Evolutionary conservation across 2,888 invertebrate genomes (phyloP).

Genomic region (Tholera decimalis): DNA sequence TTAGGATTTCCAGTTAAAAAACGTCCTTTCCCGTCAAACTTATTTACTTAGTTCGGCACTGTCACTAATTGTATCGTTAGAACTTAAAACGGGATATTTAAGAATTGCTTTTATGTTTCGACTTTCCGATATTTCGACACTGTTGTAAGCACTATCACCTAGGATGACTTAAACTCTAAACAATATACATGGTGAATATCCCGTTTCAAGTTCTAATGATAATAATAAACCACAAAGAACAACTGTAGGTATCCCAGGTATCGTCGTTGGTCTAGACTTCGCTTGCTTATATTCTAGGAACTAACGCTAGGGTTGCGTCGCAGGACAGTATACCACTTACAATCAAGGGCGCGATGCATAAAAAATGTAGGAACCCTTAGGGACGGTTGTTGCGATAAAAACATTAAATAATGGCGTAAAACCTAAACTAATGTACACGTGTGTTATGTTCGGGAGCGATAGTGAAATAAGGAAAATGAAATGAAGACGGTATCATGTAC

Average conservation of each 20-base stretch:
- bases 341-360: slow-evolving; percentile 46
- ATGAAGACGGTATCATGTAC: slow-evolving; percentile 14
- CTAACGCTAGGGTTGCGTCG: slow-evolving; percentile 36
- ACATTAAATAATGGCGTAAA: slow-evolving; percentile 48
- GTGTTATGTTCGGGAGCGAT: slow-evolving; percentile 10
- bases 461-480: slow-evolving; percentile 22
- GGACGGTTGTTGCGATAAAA: slow-evolving; percentile 43
- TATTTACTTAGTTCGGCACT: not conserved
- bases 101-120: too few relatives aligned
- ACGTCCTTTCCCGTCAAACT: not conserved
- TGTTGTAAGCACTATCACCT: too few relatives aligned
- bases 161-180: too few relatives aligned
- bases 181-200: too few relatives aligned
- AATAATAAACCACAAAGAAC: slow-evolving; percentile 7
- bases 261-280: slow-evolving; percentile 31
- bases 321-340: slow-evolving; percentile 37
- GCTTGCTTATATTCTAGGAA: slow-evolving; percentile 18
- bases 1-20: too few relatives aligned
- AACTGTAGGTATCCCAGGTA: too few relatives aligned
- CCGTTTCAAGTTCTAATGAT: too few relatives aligned
- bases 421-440: slow-evolving; percentile 27
- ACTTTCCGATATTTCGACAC: too few relatives aligned
- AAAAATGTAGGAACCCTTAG: slow-evolving; percentile 34
- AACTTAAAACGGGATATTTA: too few relatives aligned
- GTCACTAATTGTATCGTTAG: too few relatives aligned